A percentile compares a stretch with the other conserved stretches of the same genome.
Evolutionary conservation across 2,113 vertebrate genomes (phyloP).

Genomic region (Antigone vipio): DNA sequence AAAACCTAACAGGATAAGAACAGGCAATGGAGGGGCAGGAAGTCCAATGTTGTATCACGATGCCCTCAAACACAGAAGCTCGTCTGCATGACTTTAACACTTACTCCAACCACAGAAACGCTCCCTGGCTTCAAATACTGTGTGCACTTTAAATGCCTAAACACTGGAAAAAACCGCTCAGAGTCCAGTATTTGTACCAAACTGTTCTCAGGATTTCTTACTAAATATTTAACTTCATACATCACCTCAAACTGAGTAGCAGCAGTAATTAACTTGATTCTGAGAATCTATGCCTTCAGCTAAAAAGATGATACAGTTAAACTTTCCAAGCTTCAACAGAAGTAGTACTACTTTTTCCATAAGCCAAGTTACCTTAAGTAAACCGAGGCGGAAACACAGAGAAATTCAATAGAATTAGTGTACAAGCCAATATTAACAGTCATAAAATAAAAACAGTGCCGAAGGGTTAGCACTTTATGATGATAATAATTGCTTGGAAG

Average conservation of each 20-base stretch:
- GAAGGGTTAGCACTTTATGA: background rate
- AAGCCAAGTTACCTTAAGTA: background rate
- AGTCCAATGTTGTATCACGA: background rate
- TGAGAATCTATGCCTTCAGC: background rate
- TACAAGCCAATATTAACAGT: background rate
- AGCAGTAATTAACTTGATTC: background rate
- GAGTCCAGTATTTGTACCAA: background rate
- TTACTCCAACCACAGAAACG: background rate
- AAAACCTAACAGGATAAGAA: background rate
- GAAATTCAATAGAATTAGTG: background rate
- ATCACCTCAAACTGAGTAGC: background rate
- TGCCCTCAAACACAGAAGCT: background rate
- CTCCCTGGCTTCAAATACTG: background rate
- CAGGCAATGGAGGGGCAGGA: background rate
- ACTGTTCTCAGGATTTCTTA: background rate
- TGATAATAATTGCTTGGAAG: background rate
- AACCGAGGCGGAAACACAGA: fast-evolving
- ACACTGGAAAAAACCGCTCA: background rate
- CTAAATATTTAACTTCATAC: background rate
- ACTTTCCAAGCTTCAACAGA: background rate
- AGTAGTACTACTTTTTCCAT: background rate
- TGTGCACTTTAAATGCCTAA: background rate
- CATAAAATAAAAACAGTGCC: background rate
- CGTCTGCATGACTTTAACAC: background rate
- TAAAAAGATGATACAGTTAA: background rate